Conservation (phyloP, 2,797 vertebrate species). For the Gymnodraco acuticeps region DNA sequence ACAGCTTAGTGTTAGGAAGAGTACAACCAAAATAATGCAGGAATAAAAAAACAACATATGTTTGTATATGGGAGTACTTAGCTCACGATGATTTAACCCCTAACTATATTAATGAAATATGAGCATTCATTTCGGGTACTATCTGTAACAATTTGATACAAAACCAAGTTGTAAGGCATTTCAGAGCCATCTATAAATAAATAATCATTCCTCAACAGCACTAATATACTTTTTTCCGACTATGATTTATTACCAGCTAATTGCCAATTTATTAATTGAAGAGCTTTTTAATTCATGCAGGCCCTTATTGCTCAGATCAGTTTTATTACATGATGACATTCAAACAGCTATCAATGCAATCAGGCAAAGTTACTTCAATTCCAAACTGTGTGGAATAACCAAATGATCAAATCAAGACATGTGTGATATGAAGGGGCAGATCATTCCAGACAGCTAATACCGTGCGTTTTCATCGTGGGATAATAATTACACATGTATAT, state of each 20-base stretch:
- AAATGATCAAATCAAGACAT: not conserved
- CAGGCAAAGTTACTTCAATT: not conserved
- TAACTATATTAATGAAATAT: not conserved
- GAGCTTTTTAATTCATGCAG: constrained; percentile 52
- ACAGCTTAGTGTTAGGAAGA: constrained; percentile 9
- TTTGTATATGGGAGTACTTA: not conserved
- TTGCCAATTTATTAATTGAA: constrained; percentile 82
- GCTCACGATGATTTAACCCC: not conserved
- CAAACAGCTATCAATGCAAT: constrained; percentile 12
- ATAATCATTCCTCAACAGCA: constrained; percentile 77
- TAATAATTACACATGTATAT: constrained; percentile 9
- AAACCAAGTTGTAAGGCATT: constrained; percentile 13
- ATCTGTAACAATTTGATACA: constrained; percentile 1
- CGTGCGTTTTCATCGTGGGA: constrained; percentile 43
- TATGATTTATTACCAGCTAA: constrained; percentile 63
- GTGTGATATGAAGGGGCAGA: constrained; percentile 5
- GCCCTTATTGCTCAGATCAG: constrained; percentile 2
- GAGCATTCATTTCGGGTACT: not conserved
- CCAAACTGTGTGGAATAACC: not conserved
- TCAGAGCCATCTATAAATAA: constrained; percentile 60
- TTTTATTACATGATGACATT: constrained; percentile 32
- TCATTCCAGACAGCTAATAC: constrained; percentile 44
- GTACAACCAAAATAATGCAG: not conserved
- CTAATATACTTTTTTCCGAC: constrained; percentile 32
- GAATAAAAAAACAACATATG: not conserved